Base-by-base conservation (phyloP, 2,888 invertebrate genomes). In the Cheilosia pagana region DNA sequence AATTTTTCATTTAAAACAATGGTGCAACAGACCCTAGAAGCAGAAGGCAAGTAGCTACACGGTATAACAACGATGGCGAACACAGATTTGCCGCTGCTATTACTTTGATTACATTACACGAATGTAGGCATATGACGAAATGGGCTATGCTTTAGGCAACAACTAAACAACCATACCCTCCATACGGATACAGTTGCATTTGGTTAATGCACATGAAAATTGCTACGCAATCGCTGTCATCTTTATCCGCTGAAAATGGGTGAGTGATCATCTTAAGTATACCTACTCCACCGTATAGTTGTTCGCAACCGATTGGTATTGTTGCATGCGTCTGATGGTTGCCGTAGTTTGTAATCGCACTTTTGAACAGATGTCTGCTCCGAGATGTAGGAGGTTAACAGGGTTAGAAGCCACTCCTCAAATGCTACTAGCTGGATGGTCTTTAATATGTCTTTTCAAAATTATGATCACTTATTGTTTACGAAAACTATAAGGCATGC, bases 261-360 rank as follows among this genome's bases (percentile, higher is more conserved):
- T 85, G 85, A 85, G 75, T 67, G 85, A 81, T 74, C 71, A 48
- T 62, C 75, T 71, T 85, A 81, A 85, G 81, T 85, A 65, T 60
- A 55, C 35, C 35, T 12, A 12, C 72, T 25, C 48, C 52, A 28
- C 52, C 52, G 21, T 35, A 59, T 41, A 25, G 65, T 55, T 60
- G 71, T 76, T 23, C 59, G 45, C 60, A 82, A 62, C 43, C 72
- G 82, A 82, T 77, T 82, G 67, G 53, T 63, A 52, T 76, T 14
- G 19, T 8, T 19, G 8, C 19, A 45, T 50, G 12, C 12, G 50
- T 23, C 12, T 50, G 35, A 35, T 35, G 35, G 12, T 35, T 35
- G 3, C 35, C 12, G 35, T 35, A 35, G 12, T 35, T 35, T 3
- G 35, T 35, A 35, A 35, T 35, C 35, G 21, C 50, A 50, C 50